Conservation (phyloP, 2,797 vertebrate species). For the Ispidina lecontei region DNA sequence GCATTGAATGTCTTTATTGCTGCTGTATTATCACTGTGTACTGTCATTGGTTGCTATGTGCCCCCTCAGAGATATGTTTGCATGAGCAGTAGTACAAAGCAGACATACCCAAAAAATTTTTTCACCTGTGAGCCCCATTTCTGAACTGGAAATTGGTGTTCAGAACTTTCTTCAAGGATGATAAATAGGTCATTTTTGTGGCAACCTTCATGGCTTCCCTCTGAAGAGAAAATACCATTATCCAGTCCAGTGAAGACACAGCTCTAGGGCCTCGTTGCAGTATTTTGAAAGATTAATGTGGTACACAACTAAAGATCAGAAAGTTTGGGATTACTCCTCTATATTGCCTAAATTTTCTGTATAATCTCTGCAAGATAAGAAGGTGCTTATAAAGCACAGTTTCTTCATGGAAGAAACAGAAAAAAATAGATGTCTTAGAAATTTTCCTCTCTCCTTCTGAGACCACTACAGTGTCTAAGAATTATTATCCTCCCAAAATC, state of each 20-base stretch:
- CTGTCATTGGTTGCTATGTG: background rate
- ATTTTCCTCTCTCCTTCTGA: background rate
- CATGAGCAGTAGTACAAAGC: background rate
- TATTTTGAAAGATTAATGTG: background rate
- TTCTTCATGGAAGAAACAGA: background rate
- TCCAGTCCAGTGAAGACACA: background rate
- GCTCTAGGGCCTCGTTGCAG: background rate
- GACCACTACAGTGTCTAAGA: background rate
- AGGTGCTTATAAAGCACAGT: background rate
- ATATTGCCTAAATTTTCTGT: background rate
- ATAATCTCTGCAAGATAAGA: background rate
- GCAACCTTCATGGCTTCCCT: background rate
- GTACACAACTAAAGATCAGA: background rate
- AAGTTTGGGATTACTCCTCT: background rate
- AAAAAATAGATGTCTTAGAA: background rate
- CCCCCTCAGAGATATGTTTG: background rate
- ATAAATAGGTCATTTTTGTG: background rate
- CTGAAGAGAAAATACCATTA: background rate
- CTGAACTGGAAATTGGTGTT: background rate
- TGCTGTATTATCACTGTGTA: background rate
- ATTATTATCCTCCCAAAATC: background rate
- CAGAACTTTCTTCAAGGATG: background rate
- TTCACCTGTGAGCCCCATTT: background rate
- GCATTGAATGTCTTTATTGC: background rate
- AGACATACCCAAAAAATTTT: background rate